Base-by-base conservation (phyloP, 92 coral and sea anemone genomes). In the Palythoa caribaeorum region DNA sequence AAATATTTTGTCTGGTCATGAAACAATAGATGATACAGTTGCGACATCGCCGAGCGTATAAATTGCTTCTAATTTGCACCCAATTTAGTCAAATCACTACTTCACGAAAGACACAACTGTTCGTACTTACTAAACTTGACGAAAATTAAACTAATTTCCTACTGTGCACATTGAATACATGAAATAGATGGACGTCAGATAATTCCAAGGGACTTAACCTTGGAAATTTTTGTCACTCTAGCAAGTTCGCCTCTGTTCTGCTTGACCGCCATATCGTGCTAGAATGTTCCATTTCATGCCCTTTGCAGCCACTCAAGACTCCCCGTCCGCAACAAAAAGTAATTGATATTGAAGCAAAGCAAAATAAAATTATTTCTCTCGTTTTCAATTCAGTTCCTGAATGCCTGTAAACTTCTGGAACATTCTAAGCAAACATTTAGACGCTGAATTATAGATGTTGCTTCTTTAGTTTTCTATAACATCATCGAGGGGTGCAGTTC, bases 401-500 rank as follows among this genome's bases (percentile, higher is more conserved):
- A 10, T 28, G 73, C 48, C 9, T 14, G 4, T 14, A 5, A 39
- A 62, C 35, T 16, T 81, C 86, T 81, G 47, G 86, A 81, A 68
- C 44, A 36, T 81, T 81, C 76, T 13, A 47, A 69, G 73, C 57
- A 1, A 36, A 17, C 52, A 53, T 21, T 38, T 47, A 66, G 40
- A 66, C 19, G 28, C 75, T 66, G 57, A 81, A 80, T 62, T 63
- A 66, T 66, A 80, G 5, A 81, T 81, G 86, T 48, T 60, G 52
- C 62, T 48, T 20, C 0, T 38, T n/a, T 65, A 65, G n/a, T 28
- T 81, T 51, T 48, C 11, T 48, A 17, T 65, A 51, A 77, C 83
- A 77, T 51, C 86, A 51, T 71, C 74, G 39, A 81, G 86, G 86
- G 86, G 76, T 44, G 73, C 74, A 47, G 86, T 66, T 65, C 75